Conservation (phyloP, 1,140 invertebrate genomes). For the Euura lappo region DNA sequence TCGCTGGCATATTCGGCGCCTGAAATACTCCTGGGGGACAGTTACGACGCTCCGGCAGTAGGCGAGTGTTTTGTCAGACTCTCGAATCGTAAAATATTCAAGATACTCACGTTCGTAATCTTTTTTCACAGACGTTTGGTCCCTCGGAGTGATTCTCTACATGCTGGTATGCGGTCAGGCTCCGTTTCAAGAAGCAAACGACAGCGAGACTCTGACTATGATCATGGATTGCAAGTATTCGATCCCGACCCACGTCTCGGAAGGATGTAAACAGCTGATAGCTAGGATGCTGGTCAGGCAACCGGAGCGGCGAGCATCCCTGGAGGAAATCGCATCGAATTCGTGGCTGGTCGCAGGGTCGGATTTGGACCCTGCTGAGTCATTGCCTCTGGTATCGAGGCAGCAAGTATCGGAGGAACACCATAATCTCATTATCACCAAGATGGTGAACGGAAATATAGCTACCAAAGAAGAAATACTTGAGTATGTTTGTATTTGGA, state of each 20-base stretch:
- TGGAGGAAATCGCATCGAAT: slow-evolving; percentile 89
- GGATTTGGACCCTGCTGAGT: slow-evolving; percentile 60
- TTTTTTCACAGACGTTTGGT: slow-evolving; percentile 88
- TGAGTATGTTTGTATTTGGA: slow-evolving; percentile 68
- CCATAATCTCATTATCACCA: slow-evolving; percentile 89
- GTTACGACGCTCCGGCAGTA: slow-evolving; percentile 92
- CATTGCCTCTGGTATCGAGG: slow-evolving; percentile 79
- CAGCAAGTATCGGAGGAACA: slow-evolving; percentile 91
- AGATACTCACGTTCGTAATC: background rate
- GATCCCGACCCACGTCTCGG: slow-evolving; percentile 88
- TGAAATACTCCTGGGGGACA: slow-evolving; percentile 96
- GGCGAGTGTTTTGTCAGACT: slow-evolving; percentile 64
- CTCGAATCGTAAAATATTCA: background rate
- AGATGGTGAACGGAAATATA: slow-evolving; percentile 95
- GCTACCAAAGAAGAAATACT: slow-evolving; percentile 92
- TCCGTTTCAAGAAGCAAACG: slow-evolving; percentile 98
- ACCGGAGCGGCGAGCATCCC: slow-evolving; percentile 86
- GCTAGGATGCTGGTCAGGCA: slow-evolving; percentile 90
- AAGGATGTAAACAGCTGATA: slow-evolving; percentile 86
- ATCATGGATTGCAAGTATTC: slow-evolving; percentile 99
- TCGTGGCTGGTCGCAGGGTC: slow-evolving; percentile 77
- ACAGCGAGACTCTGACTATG: slow-evolving; percentile 98
- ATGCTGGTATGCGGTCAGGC: slow-evolving; percentile 98
- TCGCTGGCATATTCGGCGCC: slow-evolving; percentile 99
- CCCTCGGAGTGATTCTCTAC: slow-evolving; percentile 96